Percentiles rank a stretch among this genome's conserved stretches.
These are phyloP conservation scores for Antechinus stuartii DNA, from an alignment of 2,113 vertebrate genomes.

Conservation along the genomic window DNA sequence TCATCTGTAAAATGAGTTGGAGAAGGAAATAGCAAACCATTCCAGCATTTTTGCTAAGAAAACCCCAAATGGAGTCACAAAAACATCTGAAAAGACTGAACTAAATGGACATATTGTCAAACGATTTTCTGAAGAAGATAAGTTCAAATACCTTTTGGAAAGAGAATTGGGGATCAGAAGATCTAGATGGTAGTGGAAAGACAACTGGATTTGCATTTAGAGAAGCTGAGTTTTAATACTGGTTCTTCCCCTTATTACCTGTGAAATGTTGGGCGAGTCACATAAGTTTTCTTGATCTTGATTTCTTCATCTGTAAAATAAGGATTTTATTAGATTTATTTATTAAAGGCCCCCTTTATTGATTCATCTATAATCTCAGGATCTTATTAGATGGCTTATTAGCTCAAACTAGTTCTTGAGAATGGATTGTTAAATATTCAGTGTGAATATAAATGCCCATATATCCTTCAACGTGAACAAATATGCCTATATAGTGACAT, in stretches of 20 bases:
- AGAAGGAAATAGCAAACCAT: not conserved
- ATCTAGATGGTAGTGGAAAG: not conserved
- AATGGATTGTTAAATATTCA: not conserved
- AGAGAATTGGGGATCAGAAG: not conserved
- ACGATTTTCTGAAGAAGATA: not conserved
- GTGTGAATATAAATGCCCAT: not conserved
- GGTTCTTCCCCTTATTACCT: not conserved
- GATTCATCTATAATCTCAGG: not conserved
- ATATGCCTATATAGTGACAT: not conserved
- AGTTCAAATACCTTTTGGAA: not conserved
- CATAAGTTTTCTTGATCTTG: not conserved
- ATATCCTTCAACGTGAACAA: not conserved
- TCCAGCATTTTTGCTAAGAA: not conserved
- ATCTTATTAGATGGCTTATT: not conserved
- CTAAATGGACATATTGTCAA: not conserved
- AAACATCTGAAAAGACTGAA: not conserved
- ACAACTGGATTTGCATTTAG: not conserved
- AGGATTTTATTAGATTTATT: not conserved
- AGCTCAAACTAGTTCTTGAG: not conserved
- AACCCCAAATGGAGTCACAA: not conserved
- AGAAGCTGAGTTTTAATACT: not conserved
- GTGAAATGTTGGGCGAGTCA: not conserved
- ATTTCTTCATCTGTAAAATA: not conserved
- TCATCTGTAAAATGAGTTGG: not conserved
- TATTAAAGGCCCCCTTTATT: not conserved